phyloP scores from a whole-genome alignment of 2,113 vertebrate genomes.

The Ursus arctos region DNA sequence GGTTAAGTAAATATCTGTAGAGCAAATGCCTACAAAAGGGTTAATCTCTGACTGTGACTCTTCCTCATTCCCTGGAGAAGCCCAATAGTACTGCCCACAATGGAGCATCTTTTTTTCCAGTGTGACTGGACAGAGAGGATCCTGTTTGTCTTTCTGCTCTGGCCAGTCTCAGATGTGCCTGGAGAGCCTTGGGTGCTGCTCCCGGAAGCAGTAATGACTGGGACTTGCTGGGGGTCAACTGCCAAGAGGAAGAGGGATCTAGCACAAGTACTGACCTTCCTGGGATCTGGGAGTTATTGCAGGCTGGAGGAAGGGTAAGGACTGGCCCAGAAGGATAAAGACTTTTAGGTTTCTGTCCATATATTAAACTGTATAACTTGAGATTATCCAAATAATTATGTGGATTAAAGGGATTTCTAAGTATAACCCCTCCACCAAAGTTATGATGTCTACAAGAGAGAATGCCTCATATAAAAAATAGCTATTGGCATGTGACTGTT shows the following conservation, averaged over 20 bases:
- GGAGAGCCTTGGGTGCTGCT: not conserved
- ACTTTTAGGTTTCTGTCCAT: not conserved
- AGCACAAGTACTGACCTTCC: not conserved
- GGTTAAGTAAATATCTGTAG: not conserved
- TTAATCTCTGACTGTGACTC: not conserved
- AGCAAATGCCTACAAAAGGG: not conserved
- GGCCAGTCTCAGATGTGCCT: not conserved
- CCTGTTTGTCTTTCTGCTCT: not conserved
- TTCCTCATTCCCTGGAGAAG: not conserved
- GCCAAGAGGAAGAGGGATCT: not conserved
- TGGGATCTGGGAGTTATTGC: not conserved
- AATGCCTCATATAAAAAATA: not conserved
- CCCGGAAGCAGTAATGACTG: not conserved
- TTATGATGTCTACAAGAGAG: not conserved
- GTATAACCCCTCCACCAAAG: not conserved
- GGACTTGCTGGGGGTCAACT: not conserved
- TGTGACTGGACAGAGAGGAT: not conserved
- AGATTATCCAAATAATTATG: constrained; percentile 63
- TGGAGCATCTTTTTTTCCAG: not conserved
- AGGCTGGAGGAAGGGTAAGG: not conserved
- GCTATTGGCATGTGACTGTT: not conserved
- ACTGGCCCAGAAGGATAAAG: not conserved
- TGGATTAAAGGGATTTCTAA: constrained; percentile 46
- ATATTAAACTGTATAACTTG: not conserved
- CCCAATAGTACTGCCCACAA: not conserved